phyloP scores from a whole-genome alignment of 2,113 vertebrate species.

The Sapayoa aenigma region DNA sequence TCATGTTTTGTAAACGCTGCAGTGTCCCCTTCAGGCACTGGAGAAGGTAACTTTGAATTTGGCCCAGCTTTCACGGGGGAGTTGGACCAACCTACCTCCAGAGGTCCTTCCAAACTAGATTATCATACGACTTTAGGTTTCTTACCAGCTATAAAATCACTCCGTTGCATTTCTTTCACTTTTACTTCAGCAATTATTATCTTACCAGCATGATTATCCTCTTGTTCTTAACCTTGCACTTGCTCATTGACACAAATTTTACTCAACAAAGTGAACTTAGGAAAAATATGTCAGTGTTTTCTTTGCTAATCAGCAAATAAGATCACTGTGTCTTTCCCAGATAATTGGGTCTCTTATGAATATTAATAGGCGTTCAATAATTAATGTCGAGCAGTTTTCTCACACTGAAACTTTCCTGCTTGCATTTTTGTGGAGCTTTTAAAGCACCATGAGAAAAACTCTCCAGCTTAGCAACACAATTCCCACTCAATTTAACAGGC shows the following conservation, averaged over 20 bases:
- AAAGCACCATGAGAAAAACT: not conserved
- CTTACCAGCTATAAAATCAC: not conserved
- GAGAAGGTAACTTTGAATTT: not conserved
- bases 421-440: constrained; percentile 1
- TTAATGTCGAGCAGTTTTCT: constrained; percentile 30
- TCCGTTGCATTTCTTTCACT: not conserved
- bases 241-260: constrained; percentile 33
- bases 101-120: constrained; percentile 43
- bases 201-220: not conserved
- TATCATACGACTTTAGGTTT: not conserved
- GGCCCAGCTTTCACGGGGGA: not conserved
- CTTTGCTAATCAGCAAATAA: constrained; percentile 56
- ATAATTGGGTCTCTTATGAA: constrained; percentile 50
- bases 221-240: constrained; percentile 49
- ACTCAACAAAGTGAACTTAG: constrained; percentile 50
- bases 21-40: not conserved
- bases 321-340: constrained; percentile 23
- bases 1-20: not conserved
- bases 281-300: constrained; percentile 43
- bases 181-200: not conserved
- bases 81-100: not conserved
- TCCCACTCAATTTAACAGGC: not conserved
- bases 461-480: not conserved
- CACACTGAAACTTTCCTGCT: not conserved
- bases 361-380: constrained; percentile 50